phyloP scores from a whole-genome alignment of 2,888 invertebrate species.

The Eupithecia tripunctaria region DNA sequence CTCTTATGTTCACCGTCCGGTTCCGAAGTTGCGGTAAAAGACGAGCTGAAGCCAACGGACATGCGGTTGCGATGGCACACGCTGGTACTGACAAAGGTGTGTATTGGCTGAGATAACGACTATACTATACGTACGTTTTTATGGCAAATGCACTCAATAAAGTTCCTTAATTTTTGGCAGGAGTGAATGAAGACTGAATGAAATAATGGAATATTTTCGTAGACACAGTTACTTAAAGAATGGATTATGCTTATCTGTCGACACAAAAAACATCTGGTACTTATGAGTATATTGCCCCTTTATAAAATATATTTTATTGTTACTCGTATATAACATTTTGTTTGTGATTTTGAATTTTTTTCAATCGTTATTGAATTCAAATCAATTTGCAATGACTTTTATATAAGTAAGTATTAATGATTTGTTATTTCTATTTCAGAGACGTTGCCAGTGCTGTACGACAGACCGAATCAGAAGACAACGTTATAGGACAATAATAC shows the following conservation, averaged over 20 bases:
- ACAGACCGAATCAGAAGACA: slow-evolving; percentile 48
- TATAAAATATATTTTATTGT: background rate
- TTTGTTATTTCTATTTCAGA: slow-evolving; percentile 55
- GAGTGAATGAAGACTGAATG: background rate
- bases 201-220: background rate
- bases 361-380: background rate
- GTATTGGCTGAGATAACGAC: slow-evolving; percentile 41
- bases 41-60: slow-evolving; percentile 52
- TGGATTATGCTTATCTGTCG: background rate
- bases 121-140: background rate
- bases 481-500: slow-evolving; percentile 49
- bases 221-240: background rate
- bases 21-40: slow-evolving; percentile 40
- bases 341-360: background rate
- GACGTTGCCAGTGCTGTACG: slow-evolving; percentile 54
- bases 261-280: background rate
- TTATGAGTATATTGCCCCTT: background rate
- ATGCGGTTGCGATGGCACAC: slow-evolving; percentile 47
- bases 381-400: background rate
- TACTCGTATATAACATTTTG: too few species aligned
- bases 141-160: background rate
- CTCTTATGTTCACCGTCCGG: slow-evolving; percentile 81
- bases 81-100: slow-evolving; percentile 55
- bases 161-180: background rate
- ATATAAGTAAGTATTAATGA: background rate